A percentile compares a stretch with the other conserved stretches of the same genome.
phyloP scores from a whole-genome alignment of 2,888 invertebrate genomes.

The Patella pellucida region DNA sequence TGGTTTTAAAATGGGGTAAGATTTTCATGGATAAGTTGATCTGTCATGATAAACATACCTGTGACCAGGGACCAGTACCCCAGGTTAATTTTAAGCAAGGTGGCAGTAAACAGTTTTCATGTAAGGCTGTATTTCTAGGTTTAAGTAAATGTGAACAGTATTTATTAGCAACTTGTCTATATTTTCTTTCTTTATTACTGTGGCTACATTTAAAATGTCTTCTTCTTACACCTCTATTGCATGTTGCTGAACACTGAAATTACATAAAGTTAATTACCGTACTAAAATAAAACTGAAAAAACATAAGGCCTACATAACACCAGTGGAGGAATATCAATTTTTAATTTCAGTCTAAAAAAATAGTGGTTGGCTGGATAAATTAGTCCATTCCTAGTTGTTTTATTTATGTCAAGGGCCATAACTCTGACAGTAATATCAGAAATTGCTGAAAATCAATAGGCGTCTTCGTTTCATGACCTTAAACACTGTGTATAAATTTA shows the following conservation, averaged over 20 bases:
- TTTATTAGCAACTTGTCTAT: conserved; percentile 30
- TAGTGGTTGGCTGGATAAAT: no score
- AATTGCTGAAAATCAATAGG: no score
- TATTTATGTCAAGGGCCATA: no score
- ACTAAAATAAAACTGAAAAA: conserved; percentile 15
- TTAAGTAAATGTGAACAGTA: conserved; percentile 38
- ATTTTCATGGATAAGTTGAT: no score
- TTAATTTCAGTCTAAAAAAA: no score
- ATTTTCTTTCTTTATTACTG: conserved; percentile 47
- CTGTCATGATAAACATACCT: conserved; percentile 32
- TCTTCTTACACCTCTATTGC: conserved; percentile 53
- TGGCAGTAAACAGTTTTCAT: conserved; percentile 35
- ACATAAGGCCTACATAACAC: no score
- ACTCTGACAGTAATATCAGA: no score
- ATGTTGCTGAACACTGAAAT: conserved; percentile 57
- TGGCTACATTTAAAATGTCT: conserved; percentile 52
- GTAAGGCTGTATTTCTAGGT: conserved; percentile 28
- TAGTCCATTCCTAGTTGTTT: no score
- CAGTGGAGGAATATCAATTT: no score
- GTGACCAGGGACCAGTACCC: conserved; percentile 50
- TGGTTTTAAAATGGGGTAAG: no score
- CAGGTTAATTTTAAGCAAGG: conserved; percentile 36
- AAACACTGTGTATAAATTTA: no score
- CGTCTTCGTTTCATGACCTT: no score
- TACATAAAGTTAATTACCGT: background rate